Percentiles rank a stretch among this genome's conserved stretches.
Evolutionary conservation across 2,888 invertebrate genomes (phyloP).

Genomic region (Spodoptera littoralis): DNA sequence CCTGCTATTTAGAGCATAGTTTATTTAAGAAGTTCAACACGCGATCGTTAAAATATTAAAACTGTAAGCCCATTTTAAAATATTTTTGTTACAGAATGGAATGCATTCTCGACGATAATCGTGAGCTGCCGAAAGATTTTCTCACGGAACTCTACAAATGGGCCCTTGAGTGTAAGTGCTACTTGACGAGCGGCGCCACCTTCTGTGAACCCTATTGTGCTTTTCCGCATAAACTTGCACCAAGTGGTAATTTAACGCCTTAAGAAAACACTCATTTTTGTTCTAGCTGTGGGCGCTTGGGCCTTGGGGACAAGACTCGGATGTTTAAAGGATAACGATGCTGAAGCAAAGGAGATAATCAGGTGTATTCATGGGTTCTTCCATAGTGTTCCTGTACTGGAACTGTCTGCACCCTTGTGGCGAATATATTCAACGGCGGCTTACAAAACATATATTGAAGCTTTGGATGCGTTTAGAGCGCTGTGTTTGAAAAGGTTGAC

Average conservation of each 20-base stretch:
- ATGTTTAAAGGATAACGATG: conserved; percentile 91
- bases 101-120: conserved; percentile 87
- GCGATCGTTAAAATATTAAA: conserved; percentile 20
- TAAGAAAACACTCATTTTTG: conserved; percentile 50
- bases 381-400: conserved; percentile 92
- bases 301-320: conserved; percentile 94
- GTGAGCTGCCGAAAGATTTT: conserved; percentile 91
- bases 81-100: conserved; percentile 90
- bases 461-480: conserved; percentile 92
- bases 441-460: conserved; percentile 91
- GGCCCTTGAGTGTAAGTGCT: conserved; percentile 93
- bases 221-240: conserved; percentile 55
- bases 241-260: conserved; percentile 51
- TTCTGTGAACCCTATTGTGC: conserved; percentile 59
- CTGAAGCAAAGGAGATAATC: conserved; percentile 93
- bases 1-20: too few species aligned
- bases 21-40: conserved; percentile 12
- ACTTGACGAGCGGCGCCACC: conserved; percentile 47
- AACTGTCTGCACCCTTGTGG: conserved; percentile 93
- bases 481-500: conserved; percentile 82
- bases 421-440: conserved; percentile 91
- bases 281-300: conserved; percentile 93
- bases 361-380: conserved; percentile 93
- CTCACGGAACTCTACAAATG: conserved; percentile 93
- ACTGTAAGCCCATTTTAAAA: conserved; percentile 22